Conservation (phyloP, 2,113 vertebrate species). For the Mesocricetus auratus region DNA sequence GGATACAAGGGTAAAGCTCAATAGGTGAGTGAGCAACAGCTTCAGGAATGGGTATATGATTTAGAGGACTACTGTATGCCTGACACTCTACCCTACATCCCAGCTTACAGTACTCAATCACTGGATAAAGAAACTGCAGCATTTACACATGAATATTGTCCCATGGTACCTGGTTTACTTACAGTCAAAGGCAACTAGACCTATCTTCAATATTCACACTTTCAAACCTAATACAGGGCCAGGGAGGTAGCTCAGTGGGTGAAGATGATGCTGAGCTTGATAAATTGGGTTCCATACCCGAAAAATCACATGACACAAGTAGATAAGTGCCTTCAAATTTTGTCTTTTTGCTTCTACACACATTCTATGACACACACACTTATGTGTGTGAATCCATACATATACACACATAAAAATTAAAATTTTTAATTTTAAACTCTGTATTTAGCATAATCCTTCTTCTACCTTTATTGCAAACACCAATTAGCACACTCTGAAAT, state of each 20-base stretch:
- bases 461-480: not conserved
- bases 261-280: too few relatives aligned
- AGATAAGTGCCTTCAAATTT: not conserved
- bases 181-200: not conserved
- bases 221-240: not conserved
- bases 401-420: not conserved
- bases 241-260: not conserved
- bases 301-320: not conserved
- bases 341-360: not conserved
- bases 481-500: not conserved
- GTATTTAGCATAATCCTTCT: not conserved
- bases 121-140: not conserved
- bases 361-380: not conserved
- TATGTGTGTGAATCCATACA: not conserved
- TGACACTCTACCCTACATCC: not conserved
- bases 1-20: not conserved
- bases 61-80: not conserved
- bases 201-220: not conserved
- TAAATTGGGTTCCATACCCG: not conserved
- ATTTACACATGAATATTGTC: not conserved
- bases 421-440: conserved; percentile 24
- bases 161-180: not conserved
- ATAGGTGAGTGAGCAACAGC: not conserved
- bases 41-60: not conserved
- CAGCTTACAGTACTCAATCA: not conserved